Conservation (phyloP, 2,888 invertebrate species). For the Amphipoea lucens region DNA sequence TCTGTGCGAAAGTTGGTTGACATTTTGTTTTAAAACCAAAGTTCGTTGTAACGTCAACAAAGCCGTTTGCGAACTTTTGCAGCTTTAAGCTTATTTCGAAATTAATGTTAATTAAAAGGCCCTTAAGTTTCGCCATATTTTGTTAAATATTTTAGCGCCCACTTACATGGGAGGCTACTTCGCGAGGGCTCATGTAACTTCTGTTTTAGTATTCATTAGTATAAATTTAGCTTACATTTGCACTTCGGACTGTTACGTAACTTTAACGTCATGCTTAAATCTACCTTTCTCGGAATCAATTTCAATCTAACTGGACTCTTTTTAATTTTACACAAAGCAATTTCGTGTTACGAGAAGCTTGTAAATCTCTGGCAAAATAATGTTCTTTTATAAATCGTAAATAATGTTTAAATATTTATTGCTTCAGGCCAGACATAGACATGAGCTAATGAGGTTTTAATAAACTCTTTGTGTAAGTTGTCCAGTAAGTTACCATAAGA, state of each 20-base stretch:
- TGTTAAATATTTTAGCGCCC: conserved; percentile 60
- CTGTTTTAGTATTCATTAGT: conserved; percentile 57
- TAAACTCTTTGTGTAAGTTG: conserved; percentile 64
- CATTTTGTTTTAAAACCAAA: conserved; percentile 51
- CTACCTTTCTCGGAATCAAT: conserved; percentile 45
- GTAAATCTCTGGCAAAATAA: conserved; percentile 36
- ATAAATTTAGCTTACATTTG: conserved; percentile 47
- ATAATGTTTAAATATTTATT: conserved; percentile 52
- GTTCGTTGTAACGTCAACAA: conserved; percentile 36
- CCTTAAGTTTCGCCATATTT: conserved; percentile 51
- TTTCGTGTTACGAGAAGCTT: conserved; percentile 23
- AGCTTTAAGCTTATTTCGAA: conserved; percentile 54
- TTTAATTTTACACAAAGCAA: conserved; percentile 49
- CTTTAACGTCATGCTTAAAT: conserved; percentile 34
- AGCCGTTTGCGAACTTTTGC: conserved; percentile 46
- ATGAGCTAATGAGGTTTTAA: conserved; percentile 63
- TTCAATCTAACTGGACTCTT: conserved; percentile 31
- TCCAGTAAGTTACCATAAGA: conserved; percentile 67
- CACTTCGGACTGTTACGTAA: conserved; percentile 43
- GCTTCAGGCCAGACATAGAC: conserved; percentile 39
- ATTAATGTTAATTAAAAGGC: conserved; percentile 63
- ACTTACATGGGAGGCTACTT: conserved; percentile 47
- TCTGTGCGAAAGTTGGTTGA: conserved; percentile 34
- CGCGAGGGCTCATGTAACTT: conserved; percentile 38
- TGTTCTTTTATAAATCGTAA: conserved; percentile 22